Base-by-base conservation (phyloP, 2,888 invertebrate species). In the Tenthredo amoena region DNA sequence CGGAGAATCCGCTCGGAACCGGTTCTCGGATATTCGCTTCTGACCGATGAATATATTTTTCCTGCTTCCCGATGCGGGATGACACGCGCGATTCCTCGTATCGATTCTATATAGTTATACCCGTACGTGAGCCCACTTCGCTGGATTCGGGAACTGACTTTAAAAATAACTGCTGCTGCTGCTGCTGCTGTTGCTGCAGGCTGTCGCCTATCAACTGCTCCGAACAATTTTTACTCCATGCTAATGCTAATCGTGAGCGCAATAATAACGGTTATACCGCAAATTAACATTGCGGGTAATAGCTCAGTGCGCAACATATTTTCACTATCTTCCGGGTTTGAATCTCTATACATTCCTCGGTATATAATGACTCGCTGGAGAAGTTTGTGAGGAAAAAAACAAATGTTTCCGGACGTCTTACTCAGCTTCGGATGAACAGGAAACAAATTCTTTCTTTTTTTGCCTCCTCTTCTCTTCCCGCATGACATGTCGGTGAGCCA, bases 1-100 rank as follows among this genome's bases (percentile, higher is more conserved):
- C 31, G 50, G 34, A 50, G 77, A 77, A 55, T 50, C 77, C 12
- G 18, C 55, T 77, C n/a, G 77, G 31, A 77, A 77, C 77, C 77
- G 81, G 58, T 81, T 81, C 34, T 58, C 79, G 12, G 6, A 37
- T 9, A 79, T 62, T 81, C 40, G 81, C 81, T 31, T 26, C 31
- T 18, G 50, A 50, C 47, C 31, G 26, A 77, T 50, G 77, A 47
- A 50, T 31, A 47, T 47, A n/a, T 55, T 77, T 74, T 72, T 74
- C 40, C 74, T 40, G 21, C 74, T 74, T 74, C 43, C 74, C 74
- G 21, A n/a, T 43, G n/a, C 3, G 26, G 74, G 43, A 43, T 26
- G 43, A 74, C 43, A 40, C 43, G 74, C 43, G 10, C 40, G 74
- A 74, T 74, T 74, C 74, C 21, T 74, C 74, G 40, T 74, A 74